Conservation (phyloP, 1,140 invertebrate genomes). For the Dendroctonus valens region DNA sequence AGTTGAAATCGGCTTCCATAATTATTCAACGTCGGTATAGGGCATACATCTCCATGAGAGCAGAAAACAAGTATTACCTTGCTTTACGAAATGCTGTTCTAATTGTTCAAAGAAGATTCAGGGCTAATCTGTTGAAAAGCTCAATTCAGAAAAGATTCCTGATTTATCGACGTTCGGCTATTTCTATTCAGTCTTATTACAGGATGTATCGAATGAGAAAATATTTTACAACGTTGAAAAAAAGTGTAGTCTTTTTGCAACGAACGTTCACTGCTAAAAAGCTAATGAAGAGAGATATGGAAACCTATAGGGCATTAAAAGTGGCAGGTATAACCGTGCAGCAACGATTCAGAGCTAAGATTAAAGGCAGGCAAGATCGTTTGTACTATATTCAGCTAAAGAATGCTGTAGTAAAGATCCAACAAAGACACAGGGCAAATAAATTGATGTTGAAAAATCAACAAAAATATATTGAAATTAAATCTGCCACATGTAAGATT, state of each 20-base stretch:
- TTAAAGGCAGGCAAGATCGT: too few relatives aligned
- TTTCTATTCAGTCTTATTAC: too few relatives aligned
- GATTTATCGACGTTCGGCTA: too few relatives aligned
- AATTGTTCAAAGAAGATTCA: slow-evolving; percentile 28
- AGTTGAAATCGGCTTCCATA: slow-evolving; percentile 27
- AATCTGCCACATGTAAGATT: slow-evolving; percentile 41
- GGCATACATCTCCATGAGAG: neutral
- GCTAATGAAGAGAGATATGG: too few relatives aligned
- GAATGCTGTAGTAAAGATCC: slow-evolving; percentile 25
- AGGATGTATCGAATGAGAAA: too few relatives aligned
- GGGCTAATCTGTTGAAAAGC: slow-evolving; percentile 29
- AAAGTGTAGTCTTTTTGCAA: too few relatives aligned
- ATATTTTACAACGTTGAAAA: too few relatives aligned
- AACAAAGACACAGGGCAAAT: slow-evolving; percentile 47
- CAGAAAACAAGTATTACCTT: slow-evolving; percentile 1
- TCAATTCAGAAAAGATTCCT: too few relatives aligned
- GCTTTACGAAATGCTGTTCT: slow-evolving; percentile 37
- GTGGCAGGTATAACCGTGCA: slow-evolving; percentile 5
- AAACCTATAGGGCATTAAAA: neutral
- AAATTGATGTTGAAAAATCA: slow-evolving; percentile 39
- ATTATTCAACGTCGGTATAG: slow-evolving; percentile 1
- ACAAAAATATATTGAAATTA: slow-evolving; percentile 43
- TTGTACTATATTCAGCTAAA: too few relatives aligned
- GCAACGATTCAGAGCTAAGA: slow-evolving; percentile 3
- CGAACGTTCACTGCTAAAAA: too few relatives aligned